Base-by-base conservation (phyloP, 2,888 invertebrate genomes). In the Drosophila subquinaria region DNA sequence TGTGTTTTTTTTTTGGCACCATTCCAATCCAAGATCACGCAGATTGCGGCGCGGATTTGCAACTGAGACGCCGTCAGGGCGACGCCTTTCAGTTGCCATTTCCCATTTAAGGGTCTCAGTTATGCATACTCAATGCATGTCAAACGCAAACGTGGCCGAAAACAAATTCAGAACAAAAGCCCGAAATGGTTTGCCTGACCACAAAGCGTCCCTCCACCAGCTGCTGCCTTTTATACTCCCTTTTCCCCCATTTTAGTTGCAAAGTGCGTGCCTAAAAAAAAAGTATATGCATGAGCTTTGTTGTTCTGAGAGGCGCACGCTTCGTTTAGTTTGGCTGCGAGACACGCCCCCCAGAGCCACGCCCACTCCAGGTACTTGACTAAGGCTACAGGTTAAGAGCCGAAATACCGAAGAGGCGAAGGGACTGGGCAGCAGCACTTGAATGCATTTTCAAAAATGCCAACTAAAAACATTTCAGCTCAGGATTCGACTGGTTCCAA, bases 101-200 rank as follows among this genome's bases (percentile, higher is more conserved):
- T 23, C 35, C 48, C 57, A 33, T 17, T 48, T 23, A 8, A 10
- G 9, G 20, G 48, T n/a, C 53, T 48, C 45, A 62, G 63, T 57
- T 73, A 81, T 82, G 84, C 79, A 79, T 78, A 88, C 87, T 79
- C 89, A 79, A 89, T 83, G 82, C 82, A 83, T 83, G 82, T 88
- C 88, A 83, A 83, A 83, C 82, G 82, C 88, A 76, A 82, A 79
- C 76, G 60, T 48, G 65, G 60, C 78, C 61, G 33, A 70, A 62
- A 69, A 67, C 69, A 66, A 76, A 69, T 60, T 56, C 76, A 75
- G 65, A 79, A 81, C 79, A 81, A 87, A 67, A 65, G 73, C 76
- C 67, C 67, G 23, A 82, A 81, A 82, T 70, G 61, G 69, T 69
- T 86, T 55, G 62, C 88, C 83, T 82, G 86, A 80, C 83, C 88